Conservation (phyloP, 2,888 invertebrate genomes). For the Eucera pruinosa region DNA sequence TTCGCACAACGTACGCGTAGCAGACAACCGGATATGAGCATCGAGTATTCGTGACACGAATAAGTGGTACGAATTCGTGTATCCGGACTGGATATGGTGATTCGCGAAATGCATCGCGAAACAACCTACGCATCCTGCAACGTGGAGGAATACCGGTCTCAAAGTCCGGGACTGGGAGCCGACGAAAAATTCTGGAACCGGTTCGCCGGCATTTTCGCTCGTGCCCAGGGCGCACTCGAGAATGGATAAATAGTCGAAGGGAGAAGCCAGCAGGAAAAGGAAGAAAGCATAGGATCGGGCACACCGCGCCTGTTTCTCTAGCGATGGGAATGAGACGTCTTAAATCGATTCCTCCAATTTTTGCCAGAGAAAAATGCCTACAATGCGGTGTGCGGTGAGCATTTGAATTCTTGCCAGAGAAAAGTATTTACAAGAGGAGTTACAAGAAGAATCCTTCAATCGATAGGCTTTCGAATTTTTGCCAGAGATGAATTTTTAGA, state of each 20-base stretch:
- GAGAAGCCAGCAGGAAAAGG: slow-evolving; percentile 45
- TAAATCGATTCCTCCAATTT: neutral
- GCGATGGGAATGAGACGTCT: slow-evolving; percentile 6
- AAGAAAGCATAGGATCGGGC: slow-evolving; percentile 19
- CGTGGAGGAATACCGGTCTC: slow-evolving; percentile 70
- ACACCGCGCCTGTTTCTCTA: slow-evolving; percentile 2
- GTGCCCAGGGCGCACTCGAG: slow-evolving; percentile 42
- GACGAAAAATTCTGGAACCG: slow-evolving; percentile 72
- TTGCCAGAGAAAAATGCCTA: neutral
- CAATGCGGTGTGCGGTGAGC: neutral
- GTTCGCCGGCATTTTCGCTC: slow-evolving; percentile 66
- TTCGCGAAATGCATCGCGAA: slow-evolving; percentile 54
- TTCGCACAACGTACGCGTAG: neutral
- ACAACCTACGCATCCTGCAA: slow-evolving; percentile 62
- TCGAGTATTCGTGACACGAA: slow-evolving; percentile 39
- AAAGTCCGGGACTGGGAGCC: slow-evolving; percentile 68
- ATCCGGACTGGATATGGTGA: slow-evolving; percentile 43
- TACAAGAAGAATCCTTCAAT: neutral
- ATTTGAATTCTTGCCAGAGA: neutral
- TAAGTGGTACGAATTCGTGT: slow-evolving; percentile 46
- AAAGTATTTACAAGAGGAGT: too few species aligned
- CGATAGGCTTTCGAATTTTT: too few species aligned
- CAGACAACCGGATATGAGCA: slow-evolving; percentile 33
- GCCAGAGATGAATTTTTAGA: too few species aligned
- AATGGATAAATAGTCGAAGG: slow-evolving; percentile 50